phyloP scores from a whole-genome alignment of 2,797 vertebrate species.

The Pitangus sulphuratus region DNA sequence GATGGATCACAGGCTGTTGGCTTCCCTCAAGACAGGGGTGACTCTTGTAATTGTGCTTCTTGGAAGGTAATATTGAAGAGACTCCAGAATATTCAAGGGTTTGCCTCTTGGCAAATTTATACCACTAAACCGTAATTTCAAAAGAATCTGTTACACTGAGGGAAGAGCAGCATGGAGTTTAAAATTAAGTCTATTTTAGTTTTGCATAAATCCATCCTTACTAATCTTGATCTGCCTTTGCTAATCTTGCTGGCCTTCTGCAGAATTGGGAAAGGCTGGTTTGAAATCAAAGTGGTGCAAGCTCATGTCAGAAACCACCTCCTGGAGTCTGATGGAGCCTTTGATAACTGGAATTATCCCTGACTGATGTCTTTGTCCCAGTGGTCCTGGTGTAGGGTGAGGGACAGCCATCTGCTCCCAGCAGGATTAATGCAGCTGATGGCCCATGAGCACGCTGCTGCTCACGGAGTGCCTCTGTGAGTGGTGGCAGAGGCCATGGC shows the following conservation, averaged over 20 bases:
- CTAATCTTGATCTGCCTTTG: slow-evolving; percentile 20
- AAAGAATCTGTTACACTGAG: neutral
- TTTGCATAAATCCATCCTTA: neutral
- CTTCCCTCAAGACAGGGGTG: neutral
- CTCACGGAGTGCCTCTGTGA: neutral
- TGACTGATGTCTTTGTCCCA: slow-evolving; percentile 35
- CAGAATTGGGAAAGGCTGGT: neutral
- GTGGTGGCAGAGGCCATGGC: neutral
- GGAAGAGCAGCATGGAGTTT: neutral
- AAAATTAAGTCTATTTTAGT: slow-evolving; percentile 7
- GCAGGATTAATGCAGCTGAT: neutral
- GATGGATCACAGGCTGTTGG: neutral
- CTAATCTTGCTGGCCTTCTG: slow-evolving; percentile 2
- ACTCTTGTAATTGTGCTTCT: neutral
- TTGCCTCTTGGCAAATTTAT: neutral
- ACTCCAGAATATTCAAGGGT: neutral
- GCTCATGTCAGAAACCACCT: neutral
- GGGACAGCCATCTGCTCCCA: slow-evolving; percentile 43
- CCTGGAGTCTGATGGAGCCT: neutral
- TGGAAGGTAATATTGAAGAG: neutral
- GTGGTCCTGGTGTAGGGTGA: neutral
- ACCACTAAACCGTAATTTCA: neutral
- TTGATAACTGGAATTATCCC: neutral
- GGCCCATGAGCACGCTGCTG: neutral
- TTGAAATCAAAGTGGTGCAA: neutral